Evolutionary conservation across 2,113 vertebrate species (phyloP).

Genomic region (Phyllopteryx taeniolatus): DNA sequence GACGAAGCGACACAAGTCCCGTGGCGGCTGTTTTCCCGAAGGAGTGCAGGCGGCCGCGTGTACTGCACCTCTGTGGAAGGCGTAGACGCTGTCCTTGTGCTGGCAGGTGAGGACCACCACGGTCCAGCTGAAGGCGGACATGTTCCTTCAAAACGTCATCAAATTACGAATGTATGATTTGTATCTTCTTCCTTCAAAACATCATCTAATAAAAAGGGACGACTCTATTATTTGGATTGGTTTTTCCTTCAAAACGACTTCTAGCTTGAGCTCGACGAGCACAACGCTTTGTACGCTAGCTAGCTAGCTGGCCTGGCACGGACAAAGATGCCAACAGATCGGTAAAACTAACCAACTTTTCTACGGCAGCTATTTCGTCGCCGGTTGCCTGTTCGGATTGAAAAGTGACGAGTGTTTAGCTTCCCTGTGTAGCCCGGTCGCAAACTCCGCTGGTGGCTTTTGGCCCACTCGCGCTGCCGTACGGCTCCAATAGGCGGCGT

Average conservation of each 20-base stretch:
- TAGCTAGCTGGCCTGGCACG: background rate
- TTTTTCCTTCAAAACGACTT: no score
- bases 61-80: slow-evolving; percentile 81
- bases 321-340: background rate
- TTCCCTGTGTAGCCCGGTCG: background rate
- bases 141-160: background rate
- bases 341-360: no score
- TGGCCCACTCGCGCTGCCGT: slow-evolving; percentile 26
- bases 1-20: no score
- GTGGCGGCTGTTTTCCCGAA: no score
- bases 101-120: slow-evolving; percentile 85
- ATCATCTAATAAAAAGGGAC: no score
- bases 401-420: background rate
- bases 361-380: background rate
- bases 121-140: slow-evolving; percentile 71
- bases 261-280: no score
- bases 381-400: background rate
- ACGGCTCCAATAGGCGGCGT: background rate
- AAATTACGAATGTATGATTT: background rate
- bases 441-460: fast-evolving
- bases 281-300: no score
- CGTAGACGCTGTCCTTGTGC: slow-evolving; percentile 79
- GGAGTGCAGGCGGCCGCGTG: background rate
- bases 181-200: background rate
- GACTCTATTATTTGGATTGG: no score